Base-by-base conservation (phyloP, 2,888 invertebrate species). In the Drosophila percnosoma region DNA sequence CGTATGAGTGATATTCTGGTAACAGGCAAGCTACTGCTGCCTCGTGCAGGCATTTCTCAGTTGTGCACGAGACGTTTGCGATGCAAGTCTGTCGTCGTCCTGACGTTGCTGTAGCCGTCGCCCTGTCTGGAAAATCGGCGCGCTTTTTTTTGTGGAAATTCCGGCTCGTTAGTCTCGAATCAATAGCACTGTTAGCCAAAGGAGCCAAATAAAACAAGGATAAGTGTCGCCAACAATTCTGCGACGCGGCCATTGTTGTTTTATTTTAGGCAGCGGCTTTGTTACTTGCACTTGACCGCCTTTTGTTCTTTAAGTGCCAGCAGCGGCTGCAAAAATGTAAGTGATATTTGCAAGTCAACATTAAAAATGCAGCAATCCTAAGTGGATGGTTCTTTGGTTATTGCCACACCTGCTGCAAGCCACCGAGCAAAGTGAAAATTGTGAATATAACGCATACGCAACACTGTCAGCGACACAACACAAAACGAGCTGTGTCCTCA, bases 361-460 rank as follows among this genome's bases (percentile, higher is more conserved):
- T 87, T 87, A 90, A 87, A 84, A 80, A 87, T 87, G 64, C 68
- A 90, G 71, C 57, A 59, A 73, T 60, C 38, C 63, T 86, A 78
- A 88, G 88, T 86, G 79, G 67, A 10, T 27, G 40, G 49, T 62
- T 45, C 62, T 53, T 58, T 74, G 62, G 48, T 72, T 73, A 87
- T 85, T 72, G 64, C 68, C 59, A 58, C 53, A 66, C 58, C 64
- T 70, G 59, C 55, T 54, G 40, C 40, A 45, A 21, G 57, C 36
- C 27, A 42, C 38, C 36, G 45, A 15, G 4, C 13, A 33, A 60
- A 49, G 34, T 63, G 60, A 45, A 60, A 55, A 60, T 48, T 73
- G 53, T 64, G 48, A 2, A 70, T 55, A 85, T 85, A 72, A 67
- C 80, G 55, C 83, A 87, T 82, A 87, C 89, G 86, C 77, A 57